Evolutionary conservation across 2,888 invertebrate species (phyloP).

Genomic region (Phanerotoma sp.): DNA sequence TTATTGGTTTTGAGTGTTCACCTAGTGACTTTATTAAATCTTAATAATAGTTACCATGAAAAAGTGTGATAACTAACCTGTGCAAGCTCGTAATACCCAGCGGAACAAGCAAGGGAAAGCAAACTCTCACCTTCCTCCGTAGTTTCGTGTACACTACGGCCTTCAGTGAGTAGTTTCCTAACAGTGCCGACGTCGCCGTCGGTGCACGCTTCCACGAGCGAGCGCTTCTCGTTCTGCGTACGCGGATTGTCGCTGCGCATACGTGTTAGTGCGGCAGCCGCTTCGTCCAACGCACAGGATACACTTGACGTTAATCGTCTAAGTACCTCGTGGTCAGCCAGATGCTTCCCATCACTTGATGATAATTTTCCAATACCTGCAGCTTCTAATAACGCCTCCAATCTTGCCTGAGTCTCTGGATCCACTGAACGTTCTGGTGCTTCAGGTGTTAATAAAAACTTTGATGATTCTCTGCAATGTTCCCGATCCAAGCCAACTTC

Average conservation of each 20-base stretch:
- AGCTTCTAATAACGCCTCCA: conserved; percentile 92
- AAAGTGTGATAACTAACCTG: conserved; percentile 75
- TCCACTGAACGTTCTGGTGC: conserved; percentile 71
- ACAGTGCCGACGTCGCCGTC: conserved; percentile 95
- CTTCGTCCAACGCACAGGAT: conserved; percentile 94
- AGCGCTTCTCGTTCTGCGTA: conserved; percentile 67
- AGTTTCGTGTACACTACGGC: conserved; percentile 92
- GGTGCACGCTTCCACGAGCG: conserved; percentile 89
- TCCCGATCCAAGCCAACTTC: conserved; percentile 65
- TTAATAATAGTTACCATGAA: no score
- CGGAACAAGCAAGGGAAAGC: conserved; percentile 93
- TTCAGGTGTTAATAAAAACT: conserved; percentile 65
- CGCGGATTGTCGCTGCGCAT: conserved; percentile 90
- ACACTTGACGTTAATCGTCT: conserved; percentile 84
- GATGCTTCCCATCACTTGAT: conserved; percentile 77
- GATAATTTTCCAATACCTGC: conserved; percentile 85
- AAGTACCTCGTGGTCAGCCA: conserved; percentile 87
- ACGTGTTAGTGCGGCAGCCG: conserved; percentile 92
- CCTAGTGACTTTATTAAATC: no score
- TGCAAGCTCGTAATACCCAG: conserved; percentile 96
- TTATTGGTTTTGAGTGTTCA: no score
- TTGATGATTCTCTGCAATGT: conserved; percentile 64
- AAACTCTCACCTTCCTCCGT: conserved; percentile 97
- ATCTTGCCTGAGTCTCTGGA: conserved; percentile 85
- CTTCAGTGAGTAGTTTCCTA: conserved; percentile 87